These are phyloP conservation scores for Aphis gossypii DNA, from an alignment of 1,140 invertebrate species.

Conservation along the genomic window DNA sequence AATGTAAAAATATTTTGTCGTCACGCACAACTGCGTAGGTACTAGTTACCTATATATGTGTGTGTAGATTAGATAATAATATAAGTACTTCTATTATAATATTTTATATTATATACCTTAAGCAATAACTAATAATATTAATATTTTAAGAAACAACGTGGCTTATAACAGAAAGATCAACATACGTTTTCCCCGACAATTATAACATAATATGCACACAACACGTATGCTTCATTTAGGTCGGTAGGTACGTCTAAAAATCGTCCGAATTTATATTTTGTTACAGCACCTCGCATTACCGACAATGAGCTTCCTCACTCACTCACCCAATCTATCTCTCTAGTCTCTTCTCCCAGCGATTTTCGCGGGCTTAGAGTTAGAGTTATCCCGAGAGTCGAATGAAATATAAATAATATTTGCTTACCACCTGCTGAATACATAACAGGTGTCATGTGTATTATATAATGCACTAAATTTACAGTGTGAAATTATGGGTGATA, in stretches of 20 bases:
- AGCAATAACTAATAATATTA: neutral
- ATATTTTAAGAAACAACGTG: too few relatives aligned
- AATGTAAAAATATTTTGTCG: neutral
- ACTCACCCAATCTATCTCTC: neutral
- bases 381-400: neutral
- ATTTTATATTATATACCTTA: neutral
- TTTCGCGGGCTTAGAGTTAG: neutral
- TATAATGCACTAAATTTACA: slow-evolving; percentile 20
- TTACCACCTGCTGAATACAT: slow-evolving; percentile 48
- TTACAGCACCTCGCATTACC: too few relatives aligned
- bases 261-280: neutral
- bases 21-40: neutral
- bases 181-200: too few relatives aligned
- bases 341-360: neutral
- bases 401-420: slow-evolving; percentile 14
- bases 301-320: neutral
- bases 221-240: neutral
- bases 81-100: too few relatives aligned
- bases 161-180: too few relatives aligned
- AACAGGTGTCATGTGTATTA: slow-evolving; percentile 28
- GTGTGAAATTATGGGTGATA: neutral
- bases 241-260: neutral
- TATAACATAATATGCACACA: neutral
- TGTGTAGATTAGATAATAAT: too few relatives aligned
- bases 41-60: too few relatives aligned